Base-by-base conservation (phyloP, 1,140 invertebrate species). In the Spodoptera litura region DNA sequence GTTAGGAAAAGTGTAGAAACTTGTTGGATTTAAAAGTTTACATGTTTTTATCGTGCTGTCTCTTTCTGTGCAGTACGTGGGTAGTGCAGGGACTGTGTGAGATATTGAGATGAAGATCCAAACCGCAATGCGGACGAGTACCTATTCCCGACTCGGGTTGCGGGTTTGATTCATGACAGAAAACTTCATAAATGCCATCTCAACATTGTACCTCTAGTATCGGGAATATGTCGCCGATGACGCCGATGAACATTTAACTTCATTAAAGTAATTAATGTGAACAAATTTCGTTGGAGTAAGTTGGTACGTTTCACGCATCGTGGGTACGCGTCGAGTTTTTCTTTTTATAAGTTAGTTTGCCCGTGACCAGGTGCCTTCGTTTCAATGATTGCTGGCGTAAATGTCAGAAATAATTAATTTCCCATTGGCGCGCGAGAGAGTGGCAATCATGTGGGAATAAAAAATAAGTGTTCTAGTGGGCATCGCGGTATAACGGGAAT, bases 341-440 rank as follows among this genome's bases (percentile, higher is more conserved):
- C 38, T 35, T 70, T 70, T 13, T 51, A 31, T 0, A 53, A 70
- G 66, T 27, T 49, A 51, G 44, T 53, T 70, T 52, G 20, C 20
- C 44, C 66, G 66, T 70, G 49, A 70, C 66, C 49, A 70, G 66
- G 49, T 70, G 66, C 44, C 66, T 70, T 12, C 49, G 11, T 70
- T 70, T 70, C 66, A 70, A 70, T 53, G 66, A 70, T 70, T 70
- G 49, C 12, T 70, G 49, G 66, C 49, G 31, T 70, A 70, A 70
- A 70, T 70, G 66, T 70, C 66, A 70, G 66, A 70, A 52, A 52
- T 70, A 70, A 70, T 70, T 70, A 70, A 70, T 70, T 70, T 52
- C 49, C 25, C 49, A 68, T 68, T 31, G 64, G 64, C 49, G 64
- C 25, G n/a, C 20, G 20, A 10, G 25, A 68, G 6, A 52, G 49